A percentile compares a stretch with the other conserved stretches of the same genome.
phyloP scores from a whole-genome alignment of 2,888 invertebrate genomes.

The Abrostola tripartita region DNA sequence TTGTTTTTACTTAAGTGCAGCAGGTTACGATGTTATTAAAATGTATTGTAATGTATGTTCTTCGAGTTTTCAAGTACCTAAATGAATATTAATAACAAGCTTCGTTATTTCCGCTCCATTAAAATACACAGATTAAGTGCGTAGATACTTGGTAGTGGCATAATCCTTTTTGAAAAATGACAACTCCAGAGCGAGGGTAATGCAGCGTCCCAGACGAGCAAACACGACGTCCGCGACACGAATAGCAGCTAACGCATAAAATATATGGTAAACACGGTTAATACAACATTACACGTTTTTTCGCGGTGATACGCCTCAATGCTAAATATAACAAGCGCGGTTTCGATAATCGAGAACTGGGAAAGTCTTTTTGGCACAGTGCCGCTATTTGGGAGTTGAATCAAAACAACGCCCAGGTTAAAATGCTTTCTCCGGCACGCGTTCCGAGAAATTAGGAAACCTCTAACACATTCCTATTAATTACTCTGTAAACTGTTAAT shows the following conservation, averaged over 20 bases:
- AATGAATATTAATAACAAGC: conserved; percentile 13
- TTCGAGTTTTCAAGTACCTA: not conserved
- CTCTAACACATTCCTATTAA: conserved; percentile 58
- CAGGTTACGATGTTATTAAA: conserved; percentile 7
- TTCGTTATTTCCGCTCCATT: conserved; percentile 62
- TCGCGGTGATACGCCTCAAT: conserved; percentile 65
- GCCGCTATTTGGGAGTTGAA: conserved; percentile 63
- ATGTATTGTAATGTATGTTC: not conserved
- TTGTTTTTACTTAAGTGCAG: conserved; percentile 14
- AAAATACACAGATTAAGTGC: conserved; percentile 64
- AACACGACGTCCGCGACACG: conserved; percentile 62
- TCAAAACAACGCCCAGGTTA: conserved; percentile 65
- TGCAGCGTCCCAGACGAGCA: conserved; percentile 53
- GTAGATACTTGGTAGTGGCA: conserved; percentile 47
- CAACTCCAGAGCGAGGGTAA: conserved; percentile 58
- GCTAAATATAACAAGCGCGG: conserved; percentile 69
- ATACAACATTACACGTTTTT: conserved; percentile 64
- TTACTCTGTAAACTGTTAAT: conserved; percentile 52
- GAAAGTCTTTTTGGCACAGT: conserved; percentile 62
- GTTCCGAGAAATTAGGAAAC: conserved; percentile 65
- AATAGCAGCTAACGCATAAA: conserved; percentile 66
- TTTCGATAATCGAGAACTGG: conserved; percentile 56
- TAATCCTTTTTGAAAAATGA: conserved; percentile 74
- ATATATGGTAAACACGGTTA: conserved; percentile 71
- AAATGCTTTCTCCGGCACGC: conserved; percentile 63